Evolutionary conservation across 2,797 vertebrate genomes (phyloP).

Genomic region (Hephaestus fuliginosus): DNA sequence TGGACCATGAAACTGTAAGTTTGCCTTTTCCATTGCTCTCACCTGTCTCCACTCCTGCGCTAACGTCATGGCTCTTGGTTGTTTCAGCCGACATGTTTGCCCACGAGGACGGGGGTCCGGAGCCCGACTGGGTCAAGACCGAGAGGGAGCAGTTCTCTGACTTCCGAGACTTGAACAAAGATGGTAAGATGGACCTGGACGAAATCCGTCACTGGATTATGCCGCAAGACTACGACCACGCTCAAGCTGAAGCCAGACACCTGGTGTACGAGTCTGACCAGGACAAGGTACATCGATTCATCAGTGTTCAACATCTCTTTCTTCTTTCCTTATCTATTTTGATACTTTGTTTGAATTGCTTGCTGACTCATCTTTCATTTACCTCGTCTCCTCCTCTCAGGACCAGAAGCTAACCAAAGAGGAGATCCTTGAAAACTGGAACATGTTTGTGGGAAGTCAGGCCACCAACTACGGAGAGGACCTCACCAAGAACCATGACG

Average conservation of each 20-base stretch:
- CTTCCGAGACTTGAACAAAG: conserved; percentile 97
- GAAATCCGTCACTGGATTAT: conserved; percentile 99
- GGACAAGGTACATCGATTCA: conserved; percentile 89
- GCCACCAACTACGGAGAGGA: conserved; percentile 99
- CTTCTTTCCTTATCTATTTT: neutral
- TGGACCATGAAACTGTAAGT: neutral
- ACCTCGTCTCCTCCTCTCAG: conserved; percentile 71
- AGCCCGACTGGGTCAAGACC: conserved; percentile 96
- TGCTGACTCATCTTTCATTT: neutral
- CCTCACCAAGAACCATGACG: conserved; percentile 95
- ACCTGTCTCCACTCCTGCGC: neutral
- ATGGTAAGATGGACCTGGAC: conserved; percentile 96
- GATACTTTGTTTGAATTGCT: neutral
- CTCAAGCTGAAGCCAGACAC: conserved; percentile 95
- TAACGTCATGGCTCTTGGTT: neutral
- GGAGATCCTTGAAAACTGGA: conserved; percentile 98
- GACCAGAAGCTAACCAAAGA: conserved; percentile 94
- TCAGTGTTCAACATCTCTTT: neutral
- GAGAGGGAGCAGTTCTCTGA: conserved; percentile 98
- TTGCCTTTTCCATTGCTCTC: neutral
- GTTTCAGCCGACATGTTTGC: conserved; percentile 97
- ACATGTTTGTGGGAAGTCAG: conserved; percentile 99
- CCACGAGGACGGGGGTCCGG: conserved; percentile 93
- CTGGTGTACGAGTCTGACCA: conserved; percentile 95
- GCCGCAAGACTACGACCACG: conserved; percentile 97